These are phyloP conservation scores for Dysdera silvatica DNA, from an alignment of 1,140 invertebrate species.

Conservation along the genomic window DNA sequence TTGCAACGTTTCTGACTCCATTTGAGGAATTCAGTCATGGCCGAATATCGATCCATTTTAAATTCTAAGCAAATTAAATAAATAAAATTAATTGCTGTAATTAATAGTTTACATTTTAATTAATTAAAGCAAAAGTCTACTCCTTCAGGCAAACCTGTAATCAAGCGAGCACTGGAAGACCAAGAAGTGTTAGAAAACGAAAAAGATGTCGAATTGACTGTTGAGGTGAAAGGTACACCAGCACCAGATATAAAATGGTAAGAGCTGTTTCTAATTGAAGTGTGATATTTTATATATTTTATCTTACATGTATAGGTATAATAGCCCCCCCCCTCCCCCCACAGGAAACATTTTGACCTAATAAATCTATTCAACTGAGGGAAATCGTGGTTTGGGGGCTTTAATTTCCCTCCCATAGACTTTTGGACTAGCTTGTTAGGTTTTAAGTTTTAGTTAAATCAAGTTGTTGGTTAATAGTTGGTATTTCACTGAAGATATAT, in stretches of 20 bases:
- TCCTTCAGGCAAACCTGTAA: slow-evolving; percentile 29
- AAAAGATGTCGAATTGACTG: slow-evolving; percentile 60
- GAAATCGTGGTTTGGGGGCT: too few relatives aligned
- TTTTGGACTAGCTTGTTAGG: too few relatives aligned
- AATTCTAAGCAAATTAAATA: too few relatives aligned
- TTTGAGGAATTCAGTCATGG: not conserved
- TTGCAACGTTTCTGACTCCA: too few relatives aligned
- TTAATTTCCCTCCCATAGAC: too few relatives aligned
- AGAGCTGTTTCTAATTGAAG: not conserved
- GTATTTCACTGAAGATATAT: too few relatives aligned
- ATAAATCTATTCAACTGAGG: too few relatives aligned
- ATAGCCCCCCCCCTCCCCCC: too few relatives aligned
- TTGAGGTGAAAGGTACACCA: slow-evolving; percentile 74
- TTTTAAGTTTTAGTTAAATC: slow-evolving; percentile 1
- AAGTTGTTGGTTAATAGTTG: not conserved
- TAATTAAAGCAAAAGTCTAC: not conserved
- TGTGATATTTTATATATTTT: slow-evolving; percentile 11
- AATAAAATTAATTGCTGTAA: too few relatives aligned
- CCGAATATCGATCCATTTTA: not conserved
- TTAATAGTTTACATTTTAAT: not conserved
- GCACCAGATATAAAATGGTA: slow-evolving; percentile 71
- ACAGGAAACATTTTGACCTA: too few relatives aligned
- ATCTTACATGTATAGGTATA: slow-evolving; percentile 5
- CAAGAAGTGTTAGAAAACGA: slow-evolving; percentile 67
- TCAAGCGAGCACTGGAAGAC: slow-evolving; percentile 53